Conservation (phyloP, 2,888 invertebrate genomes). For the Ophion costatus region DNA sequence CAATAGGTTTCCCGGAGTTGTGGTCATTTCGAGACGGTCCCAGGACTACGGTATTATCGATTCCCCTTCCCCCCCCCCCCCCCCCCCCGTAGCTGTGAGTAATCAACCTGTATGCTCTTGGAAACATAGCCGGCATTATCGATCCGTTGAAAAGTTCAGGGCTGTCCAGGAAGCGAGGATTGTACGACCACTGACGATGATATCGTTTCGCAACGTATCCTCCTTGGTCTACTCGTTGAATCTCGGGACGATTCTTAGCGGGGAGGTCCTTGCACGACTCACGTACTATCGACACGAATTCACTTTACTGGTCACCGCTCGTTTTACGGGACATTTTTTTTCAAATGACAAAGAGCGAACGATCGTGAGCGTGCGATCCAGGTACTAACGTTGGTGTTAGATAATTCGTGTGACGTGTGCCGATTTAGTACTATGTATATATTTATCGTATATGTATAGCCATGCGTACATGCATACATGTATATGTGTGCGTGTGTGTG, state of each 20-base stretch:
- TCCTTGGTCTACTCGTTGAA: constrained; percentile 12
- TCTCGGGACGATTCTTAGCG: too few species aligned
- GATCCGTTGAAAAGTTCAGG: constrained; percentile 81
- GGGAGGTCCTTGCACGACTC: not conserved
- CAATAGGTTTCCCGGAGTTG: constrained; percentile 59
- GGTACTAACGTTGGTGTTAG: constrained; percentile 83
- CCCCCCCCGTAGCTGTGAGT: constrained; percentile 41
- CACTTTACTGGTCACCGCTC: too few species aligned
- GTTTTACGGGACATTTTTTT: not conserved
- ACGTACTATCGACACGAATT: not conserved
- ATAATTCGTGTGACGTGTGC: constrained; percentile 83
- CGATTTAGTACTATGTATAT: constrained; percentile 72
- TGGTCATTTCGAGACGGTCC: constrained; percentile 72
- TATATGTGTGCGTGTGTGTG: not conserved
- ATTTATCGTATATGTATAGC: constrained; percentile 33
- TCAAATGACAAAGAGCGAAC: constrained; percentile 29
- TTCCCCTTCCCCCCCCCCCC: constrained; percentile 62
- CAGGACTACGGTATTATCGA: constrained; percentile 78
- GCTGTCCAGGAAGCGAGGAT: constrained; percentile 74
- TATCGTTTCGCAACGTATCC: constrained; percentile 30
- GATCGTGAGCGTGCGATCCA: constrained; percentile 74
- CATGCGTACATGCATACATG: constrained; percentile 30
- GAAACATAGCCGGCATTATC: constrained; percentile 78
- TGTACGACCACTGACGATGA: constrained; percentile 40
- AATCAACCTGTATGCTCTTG: constrained; percentile 64